phyloP scores from a whole-genome alignment of 2,797 vertebrate genomes.

The Syngnathus rostellatus region DNA sequence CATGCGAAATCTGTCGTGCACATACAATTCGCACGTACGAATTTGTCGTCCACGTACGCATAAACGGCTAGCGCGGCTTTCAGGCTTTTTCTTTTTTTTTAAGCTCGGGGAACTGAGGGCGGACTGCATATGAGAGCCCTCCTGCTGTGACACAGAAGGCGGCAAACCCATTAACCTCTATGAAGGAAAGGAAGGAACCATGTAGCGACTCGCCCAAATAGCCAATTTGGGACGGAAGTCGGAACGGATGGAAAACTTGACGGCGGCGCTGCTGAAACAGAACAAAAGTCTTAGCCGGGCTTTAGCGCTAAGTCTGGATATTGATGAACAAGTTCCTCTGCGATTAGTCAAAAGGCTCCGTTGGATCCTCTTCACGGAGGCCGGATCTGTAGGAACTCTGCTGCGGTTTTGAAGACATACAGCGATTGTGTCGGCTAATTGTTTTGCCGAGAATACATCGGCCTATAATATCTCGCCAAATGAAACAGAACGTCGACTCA shows the following conservation, averaged over 20 bases:
- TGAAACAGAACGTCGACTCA: slow-evolving; percentile 9
- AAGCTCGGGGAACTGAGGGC: slow-evolving; percentile 12
- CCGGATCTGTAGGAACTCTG: neutral
- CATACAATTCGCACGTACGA: neutral
- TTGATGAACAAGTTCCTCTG: slow-evolving; percentile 15
- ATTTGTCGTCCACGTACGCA: neutral
- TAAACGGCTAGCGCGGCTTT: neutral
- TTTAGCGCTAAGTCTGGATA: slow-evolving; percentile 24
- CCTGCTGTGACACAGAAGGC: slow-evolving; percentile 20
- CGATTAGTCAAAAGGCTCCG: slow-evolving; percentile 21
- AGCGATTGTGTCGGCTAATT: neutral
- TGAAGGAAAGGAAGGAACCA: slow-evolving; percentile 2
- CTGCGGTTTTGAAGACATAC: slow-evolving; percentile 8
- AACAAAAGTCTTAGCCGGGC: slow-evolving; percentile 16
- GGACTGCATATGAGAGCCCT: slow-evolving; percentile 9
- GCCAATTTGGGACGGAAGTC: slow-evolving; percentile 16
- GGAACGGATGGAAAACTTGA: slow-evolving; percentile 10
- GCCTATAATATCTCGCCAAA: slow-evolving; percentile 8
- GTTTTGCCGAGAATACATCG: neutral
- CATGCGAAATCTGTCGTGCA: neutral
- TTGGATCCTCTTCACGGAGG: slow-evolving; percentile 10
- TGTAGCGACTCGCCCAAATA: slow-evolving; percentile 5
- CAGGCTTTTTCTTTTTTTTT: neutral
- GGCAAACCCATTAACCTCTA: slow-evolving; percentile 15
- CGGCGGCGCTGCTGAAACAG: neutral